These are phyloP conservation scores for Harpalus rufipes DNA, from an alignment of 2,888 invertebrate genomes.

Conservation along the genomic window DNA sequence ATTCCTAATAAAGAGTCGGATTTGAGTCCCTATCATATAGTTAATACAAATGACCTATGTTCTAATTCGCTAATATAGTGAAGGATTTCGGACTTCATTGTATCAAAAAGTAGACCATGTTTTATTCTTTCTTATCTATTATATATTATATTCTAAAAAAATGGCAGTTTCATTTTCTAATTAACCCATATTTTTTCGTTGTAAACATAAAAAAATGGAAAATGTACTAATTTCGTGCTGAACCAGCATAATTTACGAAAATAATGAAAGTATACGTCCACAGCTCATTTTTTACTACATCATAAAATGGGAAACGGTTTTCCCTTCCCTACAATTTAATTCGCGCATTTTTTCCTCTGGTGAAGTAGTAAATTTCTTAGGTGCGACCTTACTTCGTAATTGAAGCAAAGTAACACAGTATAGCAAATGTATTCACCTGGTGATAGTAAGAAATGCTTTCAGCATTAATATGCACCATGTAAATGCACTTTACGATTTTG, in stretches of 20 bases:
- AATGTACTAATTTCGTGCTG: background rate
- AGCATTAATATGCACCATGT: background rate
- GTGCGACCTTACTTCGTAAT: background rate
- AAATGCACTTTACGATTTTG: background rate
- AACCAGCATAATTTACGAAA: background rate
- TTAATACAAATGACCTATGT: no score
- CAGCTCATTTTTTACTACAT: background rate
- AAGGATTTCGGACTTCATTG: no score
- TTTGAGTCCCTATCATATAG: no score
- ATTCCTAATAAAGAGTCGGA: no score
- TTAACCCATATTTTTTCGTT: background rate
- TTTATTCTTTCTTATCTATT: no score
- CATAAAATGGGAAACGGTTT: background rate
- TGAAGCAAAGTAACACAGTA: background rate
- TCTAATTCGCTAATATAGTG: no score
- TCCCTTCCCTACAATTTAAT: background rate
- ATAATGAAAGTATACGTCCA: background rate
- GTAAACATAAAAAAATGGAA: background rate
- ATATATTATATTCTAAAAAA: no score
- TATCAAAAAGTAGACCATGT: no score
- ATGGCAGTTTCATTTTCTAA: background rate
- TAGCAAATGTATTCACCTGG: background rate
- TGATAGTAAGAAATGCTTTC: background rate
- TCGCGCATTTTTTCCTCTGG: background rate
- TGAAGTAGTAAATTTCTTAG: background rate